These are phyloP conservation scores for Corvus moneduloides DNA, from an alignment of 2,113 vertebrate genomes.

Conservation along the genomic window DNA sequence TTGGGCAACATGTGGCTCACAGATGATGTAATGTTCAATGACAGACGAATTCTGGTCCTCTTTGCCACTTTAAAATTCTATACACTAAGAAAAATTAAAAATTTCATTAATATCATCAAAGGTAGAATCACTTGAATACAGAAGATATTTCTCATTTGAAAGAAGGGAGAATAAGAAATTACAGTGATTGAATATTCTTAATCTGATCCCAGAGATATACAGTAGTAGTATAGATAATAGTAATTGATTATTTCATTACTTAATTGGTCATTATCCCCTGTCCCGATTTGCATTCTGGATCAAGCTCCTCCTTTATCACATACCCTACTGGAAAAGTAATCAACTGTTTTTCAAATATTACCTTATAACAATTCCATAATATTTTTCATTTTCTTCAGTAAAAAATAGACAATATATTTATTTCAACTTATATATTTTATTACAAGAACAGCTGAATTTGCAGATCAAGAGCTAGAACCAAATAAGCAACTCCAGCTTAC, in stretches of 20 bases:
- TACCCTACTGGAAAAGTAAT: background rate
- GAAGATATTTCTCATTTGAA: background rate
- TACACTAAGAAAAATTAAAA: background rate
- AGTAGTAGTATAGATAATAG: background rate
- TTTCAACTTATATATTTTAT: background rate
- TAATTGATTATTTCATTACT: background rate
- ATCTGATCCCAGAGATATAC: background rate
- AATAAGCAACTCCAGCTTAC: background rate
- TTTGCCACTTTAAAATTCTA: background rate
- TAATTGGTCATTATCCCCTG: background rate
- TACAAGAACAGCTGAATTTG: background rate
- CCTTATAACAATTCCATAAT: background rate
- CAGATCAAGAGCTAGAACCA: background rate
- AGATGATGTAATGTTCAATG: constrained; percentile 26
- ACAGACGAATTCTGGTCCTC: constrained; percentile 19
- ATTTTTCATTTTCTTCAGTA: background rate
- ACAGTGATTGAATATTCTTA: background rate
- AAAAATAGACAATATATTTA: background rate
- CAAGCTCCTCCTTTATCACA: background rate
- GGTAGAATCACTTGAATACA: background rate
- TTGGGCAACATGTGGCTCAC: constrained; percentile 4
- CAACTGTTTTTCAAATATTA: background rate
- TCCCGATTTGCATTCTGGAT: background rate
- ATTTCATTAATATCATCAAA: background rate
- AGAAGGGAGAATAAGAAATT: background rate